Conservation (phyloP, 2,888 invertebrate genomes). For the Metacarcinus magister region DNA sequence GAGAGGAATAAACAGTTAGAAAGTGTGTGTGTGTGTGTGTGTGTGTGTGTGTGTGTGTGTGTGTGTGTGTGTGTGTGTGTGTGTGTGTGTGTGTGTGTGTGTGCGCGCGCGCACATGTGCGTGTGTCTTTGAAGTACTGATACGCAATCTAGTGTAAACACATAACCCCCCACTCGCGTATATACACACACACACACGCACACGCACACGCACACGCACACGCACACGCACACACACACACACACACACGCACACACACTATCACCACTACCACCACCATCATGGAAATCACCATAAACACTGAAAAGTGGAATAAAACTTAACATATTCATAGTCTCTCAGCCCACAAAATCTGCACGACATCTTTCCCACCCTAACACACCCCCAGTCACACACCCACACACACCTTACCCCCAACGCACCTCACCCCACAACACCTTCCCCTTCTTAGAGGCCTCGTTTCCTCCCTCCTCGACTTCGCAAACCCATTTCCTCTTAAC, state of each 20-base stretch:
- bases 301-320: background rate
- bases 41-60: slow-evolving; percentile 51
- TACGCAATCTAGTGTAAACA: background rate
- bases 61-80: slow-evolving; percentile 47
- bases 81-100: slow-evolving; percentile 22
- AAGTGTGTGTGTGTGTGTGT: background rate
- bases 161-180: background rate
- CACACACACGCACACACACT: too few species aligned
- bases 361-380: background rate
- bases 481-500: background rate
- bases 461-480: background rate
- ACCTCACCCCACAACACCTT: background rate
- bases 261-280: slow-evolving; percentile 16
- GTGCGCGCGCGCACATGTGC: background rate
- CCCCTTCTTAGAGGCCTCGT: background rate
- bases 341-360: background rate
- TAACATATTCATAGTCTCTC: background rate
- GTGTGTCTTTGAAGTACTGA: background rate
- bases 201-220: background rate
- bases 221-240: background rate
- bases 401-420: background rate
- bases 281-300: background rate
- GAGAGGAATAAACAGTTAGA: too few species aligned
- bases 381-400: background rate
- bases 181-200: background rate